Conservation (phyloP, 2,888 invertebrate species). For the Hypomecis punctinalis region DNA sequence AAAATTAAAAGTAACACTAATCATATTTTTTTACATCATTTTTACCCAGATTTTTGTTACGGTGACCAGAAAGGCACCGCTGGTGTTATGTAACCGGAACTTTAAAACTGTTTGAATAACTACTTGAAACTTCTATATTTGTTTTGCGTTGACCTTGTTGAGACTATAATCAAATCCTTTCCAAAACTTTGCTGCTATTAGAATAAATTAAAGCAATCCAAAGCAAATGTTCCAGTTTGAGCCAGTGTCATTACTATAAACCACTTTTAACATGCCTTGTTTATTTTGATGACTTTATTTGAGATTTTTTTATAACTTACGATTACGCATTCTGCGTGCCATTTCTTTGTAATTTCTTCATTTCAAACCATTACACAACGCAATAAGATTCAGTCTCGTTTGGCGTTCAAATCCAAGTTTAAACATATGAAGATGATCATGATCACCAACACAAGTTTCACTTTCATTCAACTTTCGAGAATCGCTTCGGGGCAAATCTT, state of each 20-base stretch:
- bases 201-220: slow-evolving; percentile 10
- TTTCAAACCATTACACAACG: not conserved
- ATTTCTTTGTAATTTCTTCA: not conserved
- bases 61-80: not conserved
- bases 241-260: slow-evolving; percentile 15
- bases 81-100: slow-evolving; percentile 20
- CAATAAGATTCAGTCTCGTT: slow-evolving; percentile 40
- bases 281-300: slow-evolving; percentile 36
- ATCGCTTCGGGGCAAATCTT: slow-evolving; percentile 45
- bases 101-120: slow-evolving; percentile 13
- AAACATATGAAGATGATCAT: slow-evolving; percentile 58
- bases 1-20: too few species aligned
- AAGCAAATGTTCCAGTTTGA: not conserved
- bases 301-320: slow-evolving; percentile 13
- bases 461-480: slow-evolving; percentile 78
- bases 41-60: not conserved
- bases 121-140: slow-evolving; percentile 22
- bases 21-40: not conserved
- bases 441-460: slow-evolving; percentile 60
- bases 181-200: slow-evolving; percentile 23
- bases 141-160: slow-evolving; percentile 30
- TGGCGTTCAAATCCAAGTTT: slow-evolving; percentile 3
- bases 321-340: not conserved
- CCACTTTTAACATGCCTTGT: slow-evolving; percentile 19
- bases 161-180: slow-evolving; percentile 31